Evolutionary conservation across 2,113 vertebrate genomes (phyloP).

Genomic region (Oxyura jamaicensis): DNA sequence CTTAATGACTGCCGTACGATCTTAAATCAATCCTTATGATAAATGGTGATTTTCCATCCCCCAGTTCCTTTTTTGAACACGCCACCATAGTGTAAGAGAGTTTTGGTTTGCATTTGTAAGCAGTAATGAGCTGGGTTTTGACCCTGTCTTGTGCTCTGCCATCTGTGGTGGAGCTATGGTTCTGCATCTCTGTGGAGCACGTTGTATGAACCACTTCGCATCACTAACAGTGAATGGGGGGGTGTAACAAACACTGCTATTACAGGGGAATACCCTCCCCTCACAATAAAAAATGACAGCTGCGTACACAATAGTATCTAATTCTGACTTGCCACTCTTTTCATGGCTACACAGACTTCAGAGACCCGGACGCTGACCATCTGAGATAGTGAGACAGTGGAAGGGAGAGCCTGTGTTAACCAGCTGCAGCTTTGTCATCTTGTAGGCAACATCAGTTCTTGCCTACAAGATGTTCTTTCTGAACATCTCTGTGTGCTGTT

Average conservation of each 20-base stretch:
- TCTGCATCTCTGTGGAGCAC: background rate
- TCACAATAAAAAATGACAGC: background rate
- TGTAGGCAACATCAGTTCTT: background rate
- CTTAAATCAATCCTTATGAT: background rate
- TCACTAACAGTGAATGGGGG: slow-evolving; percentile 12
- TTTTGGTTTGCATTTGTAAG: background rate
- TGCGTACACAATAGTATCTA: background rate
- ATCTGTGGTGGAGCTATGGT: background rate
- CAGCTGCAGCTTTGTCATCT: background rate
- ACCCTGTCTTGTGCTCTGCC: background rate
- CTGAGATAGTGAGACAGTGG: background rate
- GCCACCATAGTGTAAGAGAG: background rate
- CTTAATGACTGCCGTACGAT: background rate
- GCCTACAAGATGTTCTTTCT: background rate
- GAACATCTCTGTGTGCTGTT: background rate
- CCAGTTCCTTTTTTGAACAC: background rate
- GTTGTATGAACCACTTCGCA: slow-evolving; percentile 12
- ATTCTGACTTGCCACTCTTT: background rate
- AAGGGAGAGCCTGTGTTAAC: background rate
- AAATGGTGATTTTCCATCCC: background rate
- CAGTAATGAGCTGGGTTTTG: background rate
- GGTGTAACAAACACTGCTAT: slow-evolving; percentile 11
- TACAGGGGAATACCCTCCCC: background rate
- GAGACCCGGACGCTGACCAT: background rate
- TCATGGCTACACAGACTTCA: background rate